Conservation (phyloP, 2,113 vertebrate species). For the Pyxicephalus adspersus region DNA sequence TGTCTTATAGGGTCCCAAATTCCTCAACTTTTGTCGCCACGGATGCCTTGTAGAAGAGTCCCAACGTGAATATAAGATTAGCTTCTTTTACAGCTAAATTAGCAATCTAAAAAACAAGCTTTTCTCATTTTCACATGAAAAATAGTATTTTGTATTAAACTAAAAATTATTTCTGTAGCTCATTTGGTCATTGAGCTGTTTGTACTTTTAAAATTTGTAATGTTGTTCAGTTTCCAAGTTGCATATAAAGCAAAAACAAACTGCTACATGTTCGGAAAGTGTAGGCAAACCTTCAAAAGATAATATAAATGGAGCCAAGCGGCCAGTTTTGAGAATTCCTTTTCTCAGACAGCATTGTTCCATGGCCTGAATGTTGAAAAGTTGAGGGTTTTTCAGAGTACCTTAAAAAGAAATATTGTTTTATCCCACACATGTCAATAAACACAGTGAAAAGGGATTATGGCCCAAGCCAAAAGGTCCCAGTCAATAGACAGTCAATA, state of each 20-base stretch:
- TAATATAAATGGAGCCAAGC: background rate
- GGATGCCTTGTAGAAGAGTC: background rate
- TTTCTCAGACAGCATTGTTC: background rate
- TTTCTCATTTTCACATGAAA: slow-evolving; percentile 6
- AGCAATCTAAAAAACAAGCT: slow-evolving; percentile 19
- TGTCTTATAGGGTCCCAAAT: background rate
- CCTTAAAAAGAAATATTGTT: slow-evolving; percentile 30
- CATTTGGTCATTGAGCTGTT: slow-evolving; percentile 1
- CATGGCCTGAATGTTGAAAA: slow-evolving; percentile 1
- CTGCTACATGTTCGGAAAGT: background rate
- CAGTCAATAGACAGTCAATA: slow-evolving; percentile 27
- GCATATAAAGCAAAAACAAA: background rate
- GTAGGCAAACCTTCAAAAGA: background rate
- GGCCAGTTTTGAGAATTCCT: background rate
- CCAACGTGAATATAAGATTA: slow-evolving; percentile 8
- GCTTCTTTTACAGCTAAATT: background rate
- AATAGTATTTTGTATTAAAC: slow-evolving; percentile 33
- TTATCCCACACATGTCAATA: slow-evolving; percentile 1
- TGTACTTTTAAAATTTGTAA: background rate
- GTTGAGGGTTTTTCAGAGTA: slow-evolving; percentile 20
- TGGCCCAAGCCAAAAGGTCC: background rate
- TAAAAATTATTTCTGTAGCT: background rate
- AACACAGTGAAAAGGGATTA: slow-evolving; percentile 4
- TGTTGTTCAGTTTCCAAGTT: background rate
- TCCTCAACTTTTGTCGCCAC: background rate